Conservation (phyloP, 2,888 invertebrate species). For the Athalia circularis region DNA sequence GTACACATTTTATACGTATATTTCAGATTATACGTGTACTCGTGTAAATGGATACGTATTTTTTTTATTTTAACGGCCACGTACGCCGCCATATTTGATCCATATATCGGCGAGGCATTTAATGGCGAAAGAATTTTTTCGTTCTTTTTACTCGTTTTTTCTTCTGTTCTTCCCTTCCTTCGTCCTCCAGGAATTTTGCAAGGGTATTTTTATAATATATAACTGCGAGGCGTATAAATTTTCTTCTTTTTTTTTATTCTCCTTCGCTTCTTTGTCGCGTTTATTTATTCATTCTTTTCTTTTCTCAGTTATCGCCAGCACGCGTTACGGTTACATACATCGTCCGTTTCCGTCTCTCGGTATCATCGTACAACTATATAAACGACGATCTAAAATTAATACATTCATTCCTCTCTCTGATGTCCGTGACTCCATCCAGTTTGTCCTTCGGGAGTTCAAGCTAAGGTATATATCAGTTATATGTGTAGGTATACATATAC, state of each 20-base stretch:
- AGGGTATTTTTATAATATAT: background rate
- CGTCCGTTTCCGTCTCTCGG: slow-evolving; percentile 25
- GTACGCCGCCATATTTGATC: background rate
- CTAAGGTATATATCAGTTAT: background rate
- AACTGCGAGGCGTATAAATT: background rate
- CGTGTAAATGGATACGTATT: no score
- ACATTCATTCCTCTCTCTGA: slow-evolving; percentile 9
- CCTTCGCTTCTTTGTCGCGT: slow-evolving; percentile 2
- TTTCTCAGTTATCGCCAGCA: background rate
- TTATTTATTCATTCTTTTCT: background rate
- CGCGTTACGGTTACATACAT: slow-evolving; percentile 21
- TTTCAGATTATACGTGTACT: no score
- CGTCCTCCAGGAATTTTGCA: background rate
- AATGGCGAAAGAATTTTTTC: background rate
- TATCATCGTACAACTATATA: no score
- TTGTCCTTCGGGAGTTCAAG: slow-evolving; percentile 15
- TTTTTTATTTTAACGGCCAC: background rate
- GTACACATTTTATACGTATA: no score
- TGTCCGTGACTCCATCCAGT: slow-evolving; percentile 29
- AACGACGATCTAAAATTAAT: slow-evolving; percentile 23
- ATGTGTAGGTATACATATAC: background rate
- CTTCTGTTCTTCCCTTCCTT: background rate
- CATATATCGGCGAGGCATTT: slow-evolving; percentile 1
- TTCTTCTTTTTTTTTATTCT: background rate
- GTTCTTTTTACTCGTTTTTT: background rate